Evolutionary conservation across 2,797 vertebrate genomes (phyloP).

Genomic region (Zenarchopterus dispar): DNA sequence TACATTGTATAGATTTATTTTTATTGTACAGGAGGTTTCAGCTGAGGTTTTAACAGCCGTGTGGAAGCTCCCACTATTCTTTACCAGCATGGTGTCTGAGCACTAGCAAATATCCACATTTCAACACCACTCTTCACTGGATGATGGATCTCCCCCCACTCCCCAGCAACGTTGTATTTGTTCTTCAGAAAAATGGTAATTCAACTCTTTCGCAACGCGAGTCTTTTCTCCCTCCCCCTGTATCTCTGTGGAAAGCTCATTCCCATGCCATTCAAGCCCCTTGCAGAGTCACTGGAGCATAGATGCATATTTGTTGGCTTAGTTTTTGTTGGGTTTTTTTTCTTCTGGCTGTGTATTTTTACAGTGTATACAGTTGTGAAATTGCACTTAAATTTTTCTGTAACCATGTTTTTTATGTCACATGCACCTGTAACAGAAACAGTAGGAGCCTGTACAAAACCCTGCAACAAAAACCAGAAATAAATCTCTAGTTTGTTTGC

Average conservation of each 20-base stretch:
- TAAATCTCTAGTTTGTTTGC: too few relatives aligned
- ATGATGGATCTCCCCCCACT: conserved; percentile 58
- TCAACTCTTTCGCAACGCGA: conserved; percentile 65
- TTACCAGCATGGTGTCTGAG: conserved; percentile 37
- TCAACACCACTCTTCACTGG: conserved; percentile 56
- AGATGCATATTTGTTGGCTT: conserved; percentile 66
- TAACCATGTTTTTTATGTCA: conserved; percentile 45
- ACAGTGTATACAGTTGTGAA: conserved; percentile 62
- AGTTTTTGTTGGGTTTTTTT: conserved; percentile 50
- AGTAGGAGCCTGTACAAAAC: neutral
- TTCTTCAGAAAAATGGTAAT: conserved; percentile 69
- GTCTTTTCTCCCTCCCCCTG: conserved; percentile 63
- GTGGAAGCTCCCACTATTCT: conserved; percentile 37
- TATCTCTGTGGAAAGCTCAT: conserved; percentile 59
- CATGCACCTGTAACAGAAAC: conserved; percentile 22
- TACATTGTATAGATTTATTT: neutral
- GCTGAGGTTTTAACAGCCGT: conserved; percentile 37
- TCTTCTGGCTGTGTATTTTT: conserved; percentile 66
- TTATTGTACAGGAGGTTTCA: conserved; percentile 31
- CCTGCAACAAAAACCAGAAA: too few relatives aligned
- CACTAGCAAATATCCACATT: conserved; percentile 61
- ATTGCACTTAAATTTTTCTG: conserved; percentile 63
- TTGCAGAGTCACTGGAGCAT: conserved; percentile 72
- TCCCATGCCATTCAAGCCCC: conserved; percentile 55
- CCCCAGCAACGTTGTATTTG: conserved; percentile 62